phyloP scores from a whole-genome alignment of 2,797 vertebrate species.

The Tenualosa thibaudeaui region DNA sequence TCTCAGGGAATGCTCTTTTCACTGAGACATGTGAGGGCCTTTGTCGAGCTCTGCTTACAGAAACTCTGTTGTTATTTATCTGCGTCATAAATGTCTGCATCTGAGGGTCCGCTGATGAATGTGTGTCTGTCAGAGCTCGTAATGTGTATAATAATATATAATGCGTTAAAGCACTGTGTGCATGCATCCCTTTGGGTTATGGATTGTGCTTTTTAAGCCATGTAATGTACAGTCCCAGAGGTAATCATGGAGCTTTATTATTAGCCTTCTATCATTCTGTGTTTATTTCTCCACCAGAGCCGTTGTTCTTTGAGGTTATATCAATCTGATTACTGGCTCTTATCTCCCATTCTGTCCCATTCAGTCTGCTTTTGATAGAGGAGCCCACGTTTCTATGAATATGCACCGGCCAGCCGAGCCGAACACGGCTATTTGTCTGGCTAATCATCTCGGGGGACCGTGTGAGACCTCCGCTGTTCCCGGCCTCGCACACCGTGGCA shows the following conservation, averaged over 20 bases:
- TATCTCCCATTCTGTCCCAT: constrained; percentile 5
- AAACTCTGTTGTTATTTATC: not conserved
- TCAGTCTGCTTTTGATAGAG: not conserved
- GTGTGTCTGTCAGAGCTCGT: not conserved
- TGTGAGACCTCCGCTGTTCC: not conserved
- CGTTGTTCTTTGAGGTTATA: not conserved
- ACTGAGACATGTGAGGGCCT: not conserved
- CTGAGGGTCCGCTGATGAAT: not conserved
- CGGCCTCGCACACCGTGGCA: not conserved
- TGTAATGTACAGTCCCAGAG: not conserved
- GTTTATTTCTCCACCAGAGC: not conserved
- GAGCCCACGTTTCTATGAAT: not conserved
- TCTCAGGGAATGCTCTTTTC: not conserved
- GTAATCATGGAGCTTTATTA: not conserved
- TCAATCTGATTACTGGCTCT: not conserved
- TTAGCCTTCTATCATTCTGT: not conserved
- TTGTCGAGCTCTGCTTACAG: not conserved
- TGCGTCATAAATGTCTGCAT: not conserved
- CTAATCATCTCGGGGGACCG: not conserved
- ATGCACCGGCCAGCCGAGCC: not conserved
- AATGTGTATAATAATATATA: not conserved
- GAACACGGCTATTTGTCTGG: not conserved
- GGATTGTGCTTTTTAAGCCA: not conserved
- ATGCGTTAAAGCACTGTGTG: not conserved
- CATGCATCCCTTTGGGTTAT: not conserved